Conservation (phyloP, 2,113 vertebrate species). For the Hymenochirus boettgeri region DNA sequence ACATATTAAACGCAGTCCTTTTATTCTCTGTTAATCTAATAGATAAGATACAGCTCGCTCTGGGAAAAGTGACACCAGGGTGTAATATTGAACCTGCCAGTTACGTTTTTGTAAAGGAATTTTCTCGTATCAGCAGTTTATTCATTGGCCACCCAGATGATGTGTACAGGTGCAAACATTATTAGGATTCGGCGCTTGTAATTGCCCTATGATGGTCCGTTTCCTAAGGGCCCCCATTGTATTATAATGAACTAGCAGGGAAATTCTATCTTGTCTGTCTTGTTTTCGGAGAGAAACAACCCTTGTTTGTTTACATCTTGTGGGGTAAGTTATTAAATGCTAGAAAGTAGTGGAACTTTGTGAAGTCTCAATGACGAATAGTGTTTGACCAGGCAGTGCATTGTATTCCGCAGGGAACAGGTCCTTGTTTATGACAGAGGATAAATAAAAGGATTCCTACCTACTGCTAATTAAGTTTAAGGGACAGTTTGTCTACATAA, state of each 20-base stretch:
- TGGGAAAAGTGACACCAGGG: background rate
- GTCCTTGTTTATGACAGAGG: conserved; percentile 71
- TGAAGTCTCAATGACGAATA: conserved; percentile 47
- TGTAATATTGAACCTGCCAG: background rate
- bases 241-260: conserved; percentile 35
- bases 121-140: background rate
- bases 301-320: too few relatives aligned
- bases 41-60: background rate
- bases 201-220: background rate
- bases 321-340: conserved; percentile 20
- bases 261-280: conserved; percentile 45
- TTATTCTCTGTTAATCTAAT: background rate
- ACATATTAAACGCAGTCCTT: background rate
- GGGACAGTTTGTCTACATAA: conserved; percentile 78
- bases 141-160: conserved; percentile 14
- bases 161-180: background rate
- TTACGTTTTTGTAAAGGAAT: background rate
- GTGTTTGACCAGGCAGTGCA: conserved; percentile 58
- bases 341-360: too few relatives aligned
- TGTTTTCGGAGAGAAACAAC: too few relatives aligned
- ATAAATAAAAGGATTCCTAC: conserved; percentile 53
- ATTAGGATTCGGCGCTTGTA: conserved; percentile 22
- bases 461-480: conserved; percentile 80
- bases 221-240: conserved; percentile 6
- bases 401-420: conserved; percentile 70